Evolutionary conservation across 1,140 invertebrate genomes (phyloP).

Genomic region (Pseudachorutes palmiensis): DNA sequence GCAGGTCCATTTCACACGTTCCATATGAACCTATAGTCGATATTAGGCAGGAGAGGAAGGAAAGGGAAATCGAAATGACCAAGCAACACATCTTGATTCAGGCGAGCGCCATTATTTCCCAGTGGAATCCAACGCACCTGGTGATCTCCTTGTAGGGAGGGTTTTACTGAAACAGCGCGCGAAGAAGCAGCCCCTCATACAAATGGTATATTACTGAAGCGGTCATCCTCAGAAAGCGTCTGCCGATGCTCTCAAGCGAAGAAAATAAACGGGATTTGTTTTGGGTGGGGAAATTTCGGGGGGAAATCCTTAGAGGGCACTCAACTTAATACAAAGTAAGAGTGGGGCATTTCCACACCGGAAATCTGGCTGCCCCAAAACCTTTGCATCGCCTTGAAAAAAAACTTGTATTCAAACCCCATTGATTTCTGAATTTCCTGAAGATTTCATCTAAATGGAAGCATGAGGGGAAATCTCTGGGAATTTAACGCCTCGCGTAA

Average conservation of each 20-base stretch:
- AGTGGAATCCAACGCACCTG: background rate
- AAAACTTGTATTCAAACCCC: background rate
- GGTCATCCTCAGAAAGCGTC: background rate
- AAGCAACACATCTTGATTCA: background rate
- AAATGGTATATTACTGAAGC: slow-evolving; percentile 5
- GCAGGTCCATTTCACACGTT: too few species aligned
- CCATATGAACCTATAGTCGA: too few species aligned
- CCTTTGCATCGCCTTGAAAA: too few species aligned
- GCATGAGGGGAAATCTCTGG: too few species aligned
- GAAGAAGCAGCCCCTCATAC: background rate
- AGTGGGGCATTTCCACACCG: background rate
- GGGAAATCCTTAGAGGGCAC: background rate
- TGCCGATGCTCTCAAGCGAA: background rate
- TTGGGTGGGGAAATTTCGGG: background rate
- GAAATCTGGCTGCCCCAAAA: background rate
- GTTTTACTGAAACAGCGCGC: too few species aligned
- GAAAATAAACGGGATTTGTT: slow-evolving; percentile 6
- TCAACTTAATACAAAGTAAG: background rate
- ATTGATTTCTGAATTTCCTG: too few species aligned
- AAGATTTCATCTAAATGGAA: too few species aligned
- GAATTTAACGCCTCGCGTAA: too few species aligned
- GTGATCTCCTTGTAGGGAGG: background rate
- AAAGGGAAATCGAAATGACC: too few species aligned
- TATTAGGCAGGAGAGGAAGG: too few species aligned
- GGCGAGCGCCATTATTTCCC: background rate